Evolutionary conservation across 2,113 vertebrate genomes (phyloP).

Genomic region (Passer domesticus): DNA sequence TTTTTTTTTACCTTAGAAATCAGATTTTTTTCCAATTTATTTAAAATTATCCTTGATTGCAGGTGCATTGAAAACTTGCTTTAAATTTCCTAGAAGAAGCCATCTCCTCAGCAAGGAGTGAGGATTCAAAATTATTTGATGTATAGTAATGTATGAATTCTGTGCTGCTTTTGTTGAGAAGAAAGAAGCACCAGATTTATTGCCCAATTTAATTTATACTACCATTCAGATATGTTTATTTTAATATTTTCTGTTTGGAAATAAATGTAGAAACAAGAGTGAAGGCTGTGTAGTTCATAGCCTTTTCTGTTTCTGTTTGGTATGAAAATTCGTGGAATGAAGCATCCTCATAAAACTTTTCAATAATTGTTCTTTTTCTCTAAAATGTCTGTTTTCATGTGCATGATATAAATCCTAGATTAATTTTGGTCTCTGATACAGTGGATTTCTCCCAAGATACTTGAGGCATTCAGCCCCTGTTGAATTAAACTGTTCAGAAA

Average conservation of each 20-base stretch:
- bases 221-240: background rate
- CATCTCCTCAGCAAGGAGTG: background rate
- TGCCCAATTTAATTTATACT: background rate
- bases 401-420: background rate
- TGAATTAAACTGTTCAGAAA: constrained; percentile 25
- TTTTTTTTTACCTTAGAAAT: background rate
- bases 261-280: background rate
- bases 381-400: background rate
- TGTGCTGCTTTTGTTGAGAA: background rate
- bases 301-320: background rate
- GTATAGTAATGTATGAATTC: background rate
- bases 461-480: background rate
- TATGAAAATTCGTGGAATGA: background rate
- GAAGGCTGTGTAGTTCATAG: background rate
- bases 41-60: background rate
- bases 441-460: constrained; percentile 10
- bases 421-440: constrained; percentile 5
- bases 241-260: background rate
- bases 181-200: background rate
- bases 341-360: background rate
- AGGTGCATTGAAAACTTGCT: background rate
- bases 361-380: background rate
- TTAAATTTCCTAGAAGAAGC: background rate
- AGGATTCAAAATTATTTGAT: background rate
- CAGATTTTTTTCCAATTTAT: background rate